Conservation (phyloP, 1,140 invertebrate genomes). For the Zaprionus lachaisei region DNA sequence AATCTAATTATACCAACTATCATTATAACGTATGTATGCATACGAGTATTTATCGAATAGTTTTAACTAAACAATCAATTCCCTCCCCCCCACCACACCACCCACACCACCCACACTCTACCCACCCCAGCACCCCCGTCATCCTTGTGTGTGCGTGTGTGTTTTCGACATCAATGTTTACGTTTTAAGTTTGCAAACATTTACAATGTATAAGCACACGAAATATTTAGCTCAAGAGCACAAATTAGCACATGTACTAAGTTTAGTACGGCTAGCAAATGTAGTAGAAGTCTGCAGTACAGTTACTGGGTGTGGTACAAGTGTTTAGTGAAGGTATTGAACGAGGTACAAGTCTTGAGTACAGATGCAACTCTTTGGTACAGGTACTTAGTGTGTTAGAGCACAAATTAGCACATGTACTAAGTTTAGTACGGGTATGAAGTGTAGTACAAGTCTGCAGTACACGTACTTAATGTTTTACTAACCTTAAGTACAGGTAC, state of each 20-base stretch:
- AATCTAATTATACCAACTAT: slow-evolving; percentile 36
- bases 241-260: slow-evolving; percentile 42
- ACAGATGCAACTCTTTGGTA: too few species aligned
- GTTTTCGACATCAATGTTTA: slow-evolving; percentile 32
- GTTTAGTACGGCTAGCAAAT: slow-evolving; percentile 6
- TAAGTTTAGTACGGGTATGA: too few species aligned
- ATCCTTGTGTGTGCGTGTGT: slow-evolving; percentile 13
- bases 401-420: too few species aligned
- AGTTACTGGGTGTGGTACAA: neutral
- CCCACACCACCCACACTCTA: neutral
- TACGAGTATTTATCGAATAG: slow-evolving; percentile 51
- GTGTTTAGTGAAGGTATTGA: too few species aligned
- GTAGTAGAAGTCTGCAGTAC: neutral
- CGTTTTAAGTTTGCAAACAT: slow-evolving; percentile 23
- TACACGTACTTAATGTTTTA: slow-evolving; percentile 5
- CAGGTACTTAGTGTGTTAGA: too few species aligned
- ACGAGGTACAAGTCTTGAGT: too few species aligned
- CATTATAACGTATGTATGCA: slow-evolving; percentile 35
- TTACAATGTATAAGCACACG: slow-evolving; percentile 36
- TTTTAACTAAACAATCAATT: slow-evolving; percentile 38
- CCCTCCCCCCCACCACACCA: neutral
- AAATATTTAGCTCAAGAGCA: slow-evolving; percentile 11
- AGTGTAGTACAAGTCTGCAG: neutral
- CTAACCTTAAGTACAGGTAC: neutral
- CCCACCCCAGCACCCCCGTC: neutral